Evolutionary conservation across 2,113 vertebrate species (phyloP).

Genomic region (Miniopterus natalensis): DNA sequence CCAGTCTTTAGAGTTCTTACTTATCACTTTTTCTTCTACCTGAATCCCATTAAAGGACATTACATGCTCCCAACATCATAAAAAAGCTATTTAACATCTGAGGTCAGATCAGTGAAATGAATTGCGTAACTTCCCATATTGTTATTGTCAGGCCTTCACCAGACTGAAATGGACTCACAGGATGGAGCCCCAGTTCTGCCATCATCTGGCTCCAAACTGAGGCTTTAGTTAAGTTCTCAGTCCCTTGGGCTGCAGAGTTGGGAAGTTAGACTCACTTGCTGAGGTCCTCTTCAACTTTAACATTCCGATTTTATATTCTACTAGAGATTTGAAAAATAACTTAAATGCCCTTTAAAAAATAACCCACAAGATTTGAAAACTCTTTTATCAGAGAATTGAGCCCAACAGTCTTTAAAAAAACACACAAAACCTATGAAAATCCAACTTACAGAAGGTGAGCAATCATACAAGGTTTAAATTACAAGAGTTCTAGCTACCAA

Average conservation of each 20-base stretch:
- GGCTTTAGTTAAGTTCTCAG: background rate
- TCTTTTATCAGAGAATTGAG: background rate
- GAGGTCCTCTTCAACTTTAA: background rate
- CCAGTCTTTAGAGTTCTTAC: background rate
- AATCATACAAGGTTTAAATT: background rate
- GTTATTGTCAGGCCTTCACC: background rate
- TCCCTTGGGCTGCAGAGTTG: background rate
- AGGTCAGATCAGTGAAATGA: background rate
- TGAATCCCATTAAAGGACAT: background rate
- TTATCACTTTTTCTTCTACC: background rate
- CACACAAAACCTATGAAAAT: background rate
- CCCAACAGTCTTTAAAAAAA: background rate
- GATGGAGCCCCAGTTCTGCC: no score
- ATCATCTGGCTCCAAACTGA: no score
- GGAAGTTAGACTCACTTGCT: background rate
- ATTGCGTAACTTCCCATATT: background rate
- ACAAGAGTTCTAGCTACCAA: background rate
- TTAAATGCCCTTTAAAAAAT: background rate
- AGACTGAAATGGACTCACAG: background rate
- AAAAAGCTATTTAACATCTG: background rate
- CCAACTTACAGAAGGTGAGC: background rate
- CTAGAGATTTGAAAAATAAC: background rate
- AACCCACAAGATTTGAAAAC: background rate
- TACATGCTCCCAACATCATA: background rate
- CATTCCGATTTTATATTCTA: background rate